Base-by-base conservation (phyloP, 1,140 invertebrate species). In the Drosophila triauraria region DNA sequence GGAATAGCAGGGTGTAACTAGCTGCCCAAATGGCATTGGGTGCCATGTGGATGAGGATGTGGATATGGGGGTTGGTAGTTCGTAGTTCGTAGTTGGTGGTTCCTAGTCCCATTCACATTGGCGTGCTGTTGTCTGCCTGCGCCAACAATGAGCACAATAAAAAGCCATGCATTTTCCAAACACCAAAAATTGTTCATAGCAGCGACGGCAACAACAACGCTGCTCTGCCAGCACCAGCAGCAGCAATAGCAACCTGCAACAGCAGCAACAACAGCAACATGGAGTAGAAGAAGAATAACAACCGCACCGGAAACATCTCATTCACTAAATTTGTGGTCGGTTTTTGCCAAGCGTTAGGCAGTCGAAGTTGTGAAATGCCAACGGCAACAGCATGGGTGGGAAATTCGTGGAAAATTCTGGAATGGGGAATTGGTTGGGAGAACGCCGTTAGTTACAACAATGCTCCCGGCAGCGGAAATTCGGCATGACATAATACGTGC, bases 131-230 rank as follows among this genome's bases (percentile, higher is more conserved):
- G 59, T 77, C 75, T 69, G 50, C 59, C 67, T 44, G 58, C 60
- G 58, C 65, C 80, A 80, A 88, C 86, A 91, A 91, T 87, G 78
- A 87, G 86, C 82, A 91, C 79, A 85, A 91, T 86, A 86, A 86
- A 87, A 91, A 91, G 87, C 87, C 76, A 91, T 91, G 86, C 82
- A 91, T 91, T 91, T 91, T 91, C 80, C 86, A 91, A 91, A 91
- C 82, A 91, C 82, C 86, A 86, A 91, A 91, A 91, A 86, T 85
- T 91, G 80, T 86, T 57, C 59, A 51, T 60, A 59, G 69, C 59
- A 60, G 44, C 70, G 74, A 44, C 59, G 65, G 13, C 79, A 50
- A 60, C 53, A 63, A 35, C 57, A 62, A 54, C 32, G 51, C 64
- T 43, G 61, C 60, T 51, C 40, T 67, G 35, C 25, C 35, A 59